Base-by-base conservation (phyloP, 1,140 invertebrate species). In the Diachasma alloeum region DNA sequence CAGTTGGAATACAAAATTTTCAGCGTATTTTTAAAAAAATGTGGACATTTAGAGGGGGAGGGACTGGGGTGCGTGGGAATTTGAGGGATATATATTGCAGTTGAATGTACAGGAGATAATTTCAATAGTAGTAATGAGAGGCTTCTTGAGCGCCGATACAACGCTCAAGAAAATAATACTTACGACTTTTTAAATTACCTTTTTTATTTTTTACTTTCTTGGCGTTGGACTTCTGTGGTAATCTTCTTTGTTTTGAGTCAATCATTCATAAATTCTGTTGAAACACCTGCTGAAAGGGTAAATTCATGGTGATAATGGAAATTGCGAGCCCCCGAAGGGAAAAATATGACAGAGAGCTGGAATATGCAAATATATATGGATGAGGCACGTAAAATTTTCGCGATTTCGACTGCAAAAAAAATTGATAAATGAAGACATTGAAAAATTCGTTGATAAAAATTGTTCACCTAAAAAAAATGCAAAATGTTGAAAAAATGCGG, bases 161-260 rank as follows among this genome's bases (percentile, higher is more conserved):
- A 88, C 88, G 82, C 84, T 79, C 81, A 81, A 85, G 83, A 87
- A 83, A 81, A 83, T 31, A 82, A 86, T 88, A 89, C 88, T 89
- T 88, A 89, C 84, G 78, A 53, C n/a, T 66, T 56, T 17, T 31
- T 67, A 24, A 42, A 24, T 56, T 76, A 71, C 68, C 68, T 76
- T 11, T 56, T 68, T 76, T 77, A 78, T 63, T 68, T 73, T 67
- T 71, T 78, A 72, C 17, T 53, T 72, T 68, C 72, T 81, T 72
- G 78, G 26, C 19, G 10, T 46, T 66, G 19, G 13, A 68, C 31
- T 72, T 17, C 15, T 31, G 48, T 0, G 2, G 36, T 2, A 68
- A 68, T 68, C 74, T 80, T 69, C 68, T 78, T 76, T 36, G 24
- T 36, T n/a, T 68, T 31, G 36, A 42, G 24, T 31, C 31, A 24